Percentiles rank a stretch among this genome's conserved stretches.
These are phyloP conservation scores for Carposina sasakii DNA, from an alignment of 1,140 invertebrate species.

Conservation along the genomic window DNA sequence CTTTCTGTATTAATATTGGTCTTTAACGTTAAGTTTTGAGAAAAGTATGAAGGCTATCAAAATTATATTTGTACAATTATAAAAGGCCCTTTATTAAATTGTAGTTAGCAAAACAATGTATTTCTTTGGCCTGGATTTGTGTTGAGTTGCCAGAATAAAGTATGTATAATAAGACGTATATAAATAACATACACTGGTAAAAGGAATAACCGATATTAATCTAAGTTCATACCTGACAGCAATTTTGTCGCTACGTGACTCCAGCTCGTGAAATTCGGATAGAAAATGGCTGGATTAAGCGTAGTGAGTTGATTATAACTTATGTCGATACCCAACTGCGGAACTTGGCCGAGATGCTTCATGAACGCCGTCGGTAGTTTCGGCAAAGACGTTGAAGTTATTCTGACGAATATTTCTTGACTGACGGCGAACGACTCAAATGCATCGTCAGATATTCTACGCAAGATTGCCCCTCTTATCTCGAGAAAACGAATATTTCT, in stretches of 20 bases:
- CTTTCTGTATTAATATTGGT: too few species aligned
- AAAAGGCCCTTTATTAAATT: too few species aligned
- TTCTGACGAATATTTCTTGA: constrained; percentile 82
- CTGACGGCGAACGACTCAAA: constrained; percentile 77
- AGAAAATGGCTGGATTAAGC: constrained; percentile 86
- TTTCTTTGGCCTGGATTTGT: too few species aligned
- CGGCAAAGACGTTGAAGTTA: constrained; percentile 82
- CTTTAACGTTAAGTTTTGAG: too few species aligned
- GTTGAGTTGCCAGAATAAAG: too few species aligned
- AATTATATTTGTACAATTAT: too few species aligned
- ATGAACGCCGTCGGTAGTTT: constrained; percentile 86
- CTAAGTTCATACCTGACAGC: constrained; percentile 83
- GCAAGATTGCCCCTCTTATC: constrained; percentile 82
- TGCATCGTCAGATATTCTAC: constrained; percentile 79
- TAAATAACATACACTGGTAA: too few species aligned
- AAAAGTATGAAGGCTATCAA: too few species aligned
- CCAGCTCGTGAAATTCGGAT: constrained; percentile 87
- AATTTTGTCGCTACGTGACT: constrained; percentile 87
- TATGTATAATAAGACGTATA: too few species aligned
- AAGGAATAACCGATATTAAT: too few species aligned
- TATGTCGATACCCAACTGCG: constrained; percentile 86
- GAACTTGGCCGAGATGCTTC: constrained; percentile 81
- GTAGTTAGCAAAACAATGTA: too few species aligned
- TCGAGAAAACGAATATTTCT: constrained; percentile 86
- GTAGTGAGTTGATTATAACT: constrained; percentile 86